phyloP scores from a whole-genome alignment of 2,888 invertebrate genomes.

The Megastigmus dorsalis region DNA sequence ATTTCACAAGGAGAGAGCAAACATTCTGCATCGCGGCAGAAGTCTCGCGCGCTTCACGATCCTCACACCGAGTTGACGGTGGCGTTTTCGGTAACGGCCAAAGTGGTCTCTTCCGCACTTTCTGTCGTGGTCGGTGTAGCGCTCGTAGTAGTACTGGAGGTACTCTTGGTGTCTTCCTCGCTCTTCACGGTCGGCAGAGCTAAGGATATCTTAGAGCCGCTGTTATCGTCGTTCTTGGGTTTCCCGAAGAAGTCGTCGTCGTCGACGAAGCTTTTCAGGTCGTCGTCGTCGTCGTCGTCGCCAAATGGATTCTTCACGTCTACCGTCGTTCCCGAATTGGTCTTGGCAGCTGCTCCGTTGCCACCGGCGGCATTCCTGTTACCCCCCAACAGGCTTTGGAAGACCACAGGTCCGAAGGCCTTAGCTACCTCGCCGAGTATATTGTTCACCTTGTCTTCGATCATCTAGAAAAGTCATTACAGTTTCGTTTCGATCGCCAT shows the following conservation, averaged over 20 bases:
- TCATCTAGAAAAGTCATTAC: constrained; percentile 77
- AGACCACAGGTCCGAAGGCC: constrained; percentile 84
- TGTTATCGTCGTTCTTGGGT: constrained; percentile 67
- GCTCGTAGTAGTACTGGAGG: constrained; percentile 56
- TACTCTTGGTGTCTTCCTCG: constrained; percentile 76
- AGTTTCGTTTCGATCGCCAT: constrained; percentile 17
- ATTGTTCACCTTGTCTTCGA: constrained; percentile 86
- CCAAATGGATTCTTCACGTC: constrained; percentile 71
- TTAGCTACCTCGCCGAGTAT: constrained; percentile 84
- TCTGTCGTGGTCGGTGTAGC: constrained; percentile 56
- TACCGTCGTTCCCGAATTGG: constrained; percentile 64
- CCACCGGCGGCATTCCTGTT: constrained; percentile 68
- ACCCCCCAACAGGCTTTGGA: constrained; percentile 79
- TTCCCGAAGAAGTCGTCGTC: constrained; percentile 51
- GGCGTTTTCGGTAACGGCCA: constrained; percentile 8
- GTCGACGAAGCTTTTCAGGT: constrained; percentile 70
- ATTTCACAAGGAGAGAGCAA: too few species aligned
- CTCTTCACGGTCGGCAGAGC: constrained; percentile 82
- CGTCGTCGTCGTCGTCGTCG: constrained; percentile 76
- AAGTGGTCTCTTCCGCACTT: constrained; percentile 52
- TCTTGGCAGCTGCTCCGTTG: constrained; percentile 62
- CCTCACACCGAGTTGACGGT: neutral
- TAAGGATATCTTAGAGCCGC: constrained; percentile 78
- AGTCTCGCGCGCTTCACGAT: too few species aligned
- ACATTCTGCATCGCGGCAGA: too few species aligned